Conservation (phyloP, 2,113 vertebrate genomes). For the Oenanthe oenanthe region DNA sequence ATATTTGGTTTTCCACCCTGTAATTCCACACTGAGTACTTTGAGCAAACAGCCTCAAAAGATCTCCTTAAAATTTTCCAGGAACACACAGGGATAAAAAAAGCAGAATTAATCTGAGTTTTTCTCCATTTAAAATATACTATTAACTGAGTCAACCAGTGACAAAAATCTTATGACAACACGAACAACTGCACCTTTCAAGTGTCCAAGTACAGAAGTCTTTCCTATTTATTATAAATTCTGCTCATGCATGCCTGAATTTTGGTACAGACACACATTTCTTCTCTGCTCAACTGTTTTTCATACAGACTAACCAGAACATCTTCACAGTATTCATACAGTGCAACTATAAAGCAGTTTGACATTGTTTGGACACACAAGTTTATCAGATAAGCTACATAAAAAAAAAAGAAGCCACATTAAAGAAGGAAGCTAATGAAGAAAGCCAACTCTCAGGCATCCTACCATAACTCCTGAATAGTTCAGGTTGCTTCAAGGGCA, state of each 20-base stretch:
- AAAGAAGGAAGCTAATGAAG: background rate
- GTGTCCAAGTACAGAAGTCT: background rate
- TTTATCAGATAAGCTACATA: background rate
- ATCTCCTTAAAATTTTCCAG: background rate
- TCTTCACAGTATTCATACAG: background rate
- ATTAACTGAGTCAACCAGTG: background rate
- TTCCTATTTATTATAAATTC: background rate
- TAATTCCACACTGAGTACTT: background rate
- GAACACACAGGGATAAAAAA: background rate
- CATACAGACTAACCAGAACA: background rate
- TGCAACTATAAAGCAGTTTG: background rate
- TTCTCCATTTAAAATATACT: background rate
- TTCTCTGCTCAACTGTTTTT: background rate
- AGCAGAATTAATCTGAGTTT: background rate
- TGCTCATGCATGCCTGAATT: background rate
- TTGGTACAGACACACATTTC: background rate
- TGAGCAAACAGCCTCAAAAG: background rate
- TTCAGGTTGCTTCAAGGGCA: constrained; percentile 90
- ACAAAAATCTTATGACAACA: background rate
- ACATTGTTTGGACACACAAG: background rate
- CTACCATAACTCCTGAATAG: constrained; percentile 90
- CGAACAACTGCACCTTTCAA: background rate
- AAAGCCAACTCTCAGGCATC: background rate
- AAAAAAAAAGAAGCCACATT: background rate
- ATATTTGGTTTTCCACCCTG: background rate